Percentiles rank a stretch among this genome's conserved stretches.
Conservation (phyloP, 2,797 vertebrate species). For the Eulemur mongoz region DNA sequence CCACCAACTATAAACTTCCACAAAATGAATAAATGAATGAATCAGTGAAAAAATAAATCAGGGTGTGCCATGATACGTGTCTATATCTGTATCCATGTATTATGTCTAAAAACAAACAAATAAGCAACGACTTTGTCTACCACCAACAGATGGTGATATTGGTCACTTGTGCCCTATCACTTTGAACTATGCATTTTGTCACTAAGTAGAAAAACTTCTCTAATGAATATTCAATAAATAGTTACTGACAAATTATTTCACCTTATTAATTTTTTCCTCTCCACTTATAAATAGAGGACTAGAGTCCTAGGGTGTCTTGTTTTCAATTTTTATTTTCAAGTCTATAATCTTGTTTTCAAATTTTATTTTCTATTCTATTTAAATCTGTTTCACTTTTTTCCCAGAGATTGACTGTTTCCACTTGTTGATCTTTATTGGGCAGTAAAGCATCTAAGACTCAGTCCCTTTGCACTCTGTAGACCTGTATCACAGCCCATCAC, state of each 20-base stretch:
- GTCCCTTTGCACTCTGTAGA: not conserved
- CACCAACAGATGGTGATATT: not conserved
- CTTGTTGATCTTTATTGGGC: not conserved
- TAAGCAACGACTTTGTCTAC: not conserved
- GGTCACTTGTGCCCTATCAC: not conserved
- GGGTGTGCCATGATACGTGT: not conserved
- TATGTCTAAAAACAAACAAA: not conserved
- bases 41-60: not conserved
- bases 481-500: not conserved
- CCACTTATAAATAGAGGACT: not conserved
- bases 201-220: not conserved
- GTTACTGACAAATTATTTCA: not conserved
- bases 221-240: not conserved
- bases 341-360: not conserved
- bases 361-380: not conserved
- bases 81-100: not conserved
- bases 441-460: not conserved
- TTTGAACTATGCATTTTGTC: not conserved
- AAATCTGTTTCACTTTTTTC: not conserved
- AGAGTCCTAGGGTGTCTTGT: not conserved
- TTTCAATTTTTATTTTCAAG: not conserved
- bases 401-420: not conserved
- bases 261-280: not conserved
- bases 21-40: not conserved
- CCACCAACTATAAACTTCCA: not conserved